Evolutionary conservation across 2,113 vertebrate species (phyloP).

Genomic region (Hydrochoerus hydrochaeris): DNA sequence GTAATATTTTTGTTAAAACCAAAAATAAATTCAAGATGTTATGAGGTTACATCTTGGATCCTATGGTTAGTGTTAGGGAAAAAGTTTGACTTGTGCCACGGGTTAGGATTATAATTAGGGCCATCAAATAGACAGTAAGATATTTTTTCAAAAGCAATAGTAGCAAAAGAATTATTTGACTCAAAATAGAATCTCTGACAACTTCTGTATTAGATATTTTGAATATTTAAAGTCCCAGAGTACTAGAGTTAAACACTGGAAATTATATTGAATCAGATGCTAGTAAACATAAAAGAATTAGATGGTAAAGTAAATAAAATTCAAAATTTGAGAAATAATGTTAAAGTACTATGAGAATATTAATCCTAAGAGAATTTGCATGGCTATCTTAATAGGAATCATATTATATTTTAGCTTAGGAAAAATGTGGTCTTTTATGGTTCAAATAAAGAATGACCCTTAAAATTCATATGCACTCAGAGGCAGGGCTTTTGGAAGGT

Average conservation of each 20-base stretch:
- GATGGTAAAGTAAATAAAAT: neutral
- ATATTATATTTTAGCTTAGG: neutral
- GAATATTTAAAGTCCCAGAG: conserved; percentile 32
- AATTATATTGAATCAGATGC: conserved; percentile 7
- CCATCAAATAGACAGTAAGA: neutral
- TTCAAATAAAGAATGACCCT: neutral
- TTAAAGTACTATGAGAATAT: conserved; percentile 20
- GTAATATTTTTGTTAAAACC: neutral
- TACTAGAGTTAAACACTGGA: neutral
- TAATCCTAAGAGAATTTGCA: neutral
- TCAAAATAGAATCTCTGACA: neutral
- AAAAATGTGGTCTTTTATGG: neutral
- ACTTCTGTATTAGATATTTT: neutral
- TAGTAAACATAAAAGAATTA: neutral
- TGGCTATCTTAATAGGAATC: neutral
- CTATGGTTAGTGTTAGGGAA: neutral
- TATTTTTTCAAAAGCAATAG: neutral
- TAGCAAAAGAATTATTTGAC: conserved; percentile 1
- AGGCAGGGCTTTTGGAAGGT: neutral
- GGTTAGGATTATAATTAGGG: neutral
- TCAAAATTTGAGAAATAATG: neutral
- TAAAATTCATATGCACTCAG: neutral
- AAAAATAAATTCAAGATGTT: neutral
- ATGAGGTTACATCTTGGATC: neutral
- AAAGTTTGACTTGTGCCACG: neutral